phyloP scores from a whole-genome alignment of 2,797 vertebrate species.

The Vespertilio murinus region DNA sequence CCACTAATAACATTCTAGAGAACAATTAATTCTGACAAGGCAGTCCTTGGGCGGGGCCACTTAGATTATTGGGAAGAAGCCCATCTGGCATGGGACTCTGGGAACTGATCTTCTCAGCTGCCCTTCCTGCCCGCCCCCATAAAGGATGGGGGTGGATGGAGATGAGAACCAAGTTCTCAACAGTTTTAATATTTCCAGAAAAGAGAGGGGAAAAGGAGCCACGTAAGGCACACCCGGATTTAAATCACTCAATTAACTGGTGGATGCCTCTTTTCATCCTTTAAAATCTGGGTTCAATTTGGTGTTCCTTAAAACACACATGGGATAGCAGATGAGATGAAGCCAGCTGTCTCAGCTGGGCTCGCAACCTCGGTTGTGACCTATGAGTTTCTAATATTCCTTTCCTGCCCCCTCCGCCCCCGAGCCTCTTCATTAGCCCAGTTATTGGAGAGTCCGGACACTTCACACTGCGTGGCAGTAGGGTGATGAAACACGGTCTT shows the following conservation, averaged over 20 bases:
- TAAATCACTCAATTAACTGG: background rate
- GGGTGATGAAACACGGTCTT: background rate
- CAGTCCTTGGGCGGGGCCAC: conserved; percentile 81
- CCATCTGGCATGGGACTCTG: conserved; percentile 13
- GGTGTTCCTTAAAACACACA: background rate
- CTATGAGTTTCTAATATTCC: background rate
- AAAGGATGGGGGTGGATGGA: background rate
- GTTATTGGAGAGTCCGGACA: background rate
- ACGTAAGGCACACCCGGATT: background rate
- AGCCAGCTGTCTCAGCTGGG: background rate
- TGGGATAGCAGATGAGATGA: background rate
- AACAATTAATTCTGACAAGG: conserved; percentile 91
- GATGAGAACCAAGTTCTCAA: background rate
- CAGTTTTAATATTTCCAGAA: conserved; percentile 18
- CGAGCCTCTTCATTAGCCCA: background rate
- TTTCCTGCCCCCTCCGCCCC: background rate
- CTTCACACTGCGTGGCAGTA: background rate
- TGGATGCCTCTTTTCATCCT: background rate
- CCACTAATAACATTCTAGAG: conserved; percentile 86
- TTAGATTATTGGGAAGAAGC: conserved; percentile 49
- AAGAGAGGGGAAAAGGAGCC: background rate
- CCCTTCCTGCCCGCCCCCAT: background rate
- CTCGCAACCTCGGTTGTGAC: background rate
- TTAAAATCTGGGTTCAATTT: background rate
- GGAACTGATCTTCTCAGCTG: conserved; percentile 33